phyloP scores from a whole-genome alignment of 2,797 vertebrate species.

The Scolopax rusticola region DNA sequence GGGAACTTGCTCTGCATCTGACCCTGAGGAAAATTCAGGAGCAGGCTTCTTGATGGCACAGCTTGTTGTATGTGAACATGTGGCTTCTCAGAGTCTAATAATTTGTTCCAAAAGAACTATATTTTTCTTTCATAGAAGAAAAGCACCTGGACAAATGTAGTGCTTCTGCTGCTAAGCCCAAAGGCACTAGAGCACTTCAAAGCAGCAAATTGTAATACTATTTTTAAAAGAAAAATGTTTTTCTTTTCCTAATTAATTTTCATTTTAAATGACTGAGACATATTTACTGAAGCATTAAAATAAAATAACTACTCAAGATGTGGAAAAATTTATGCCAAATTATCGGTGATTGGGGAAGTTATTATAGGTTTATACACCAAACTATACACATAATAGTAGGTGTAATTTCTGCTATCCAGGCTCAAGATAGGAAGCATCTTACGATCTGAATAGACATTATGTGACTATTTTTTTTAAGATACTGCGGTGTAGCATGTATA shows the following conservation, averaged over 20 bases:
- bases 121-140: slow-evolving; percentile 18
- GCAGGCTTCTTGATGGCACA: background rate
- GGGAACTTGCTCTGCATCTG: background rate
- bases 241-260: background rate
- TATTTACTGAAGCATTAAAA: slow-evolving; percentile 10
- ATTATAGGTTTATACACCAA: background rate
- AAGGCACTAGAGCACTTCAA: slow-evolving; percentile 27
- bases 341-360: background rate
- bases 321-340: background rate
- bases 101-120: background rate
- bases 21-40: background rate
- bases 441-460: background rate
- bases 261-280: background rate
- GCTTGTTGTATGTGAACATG: background rate
- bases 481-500: background rate
- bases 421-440: background rate
- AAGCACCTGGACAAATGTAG: background rate
- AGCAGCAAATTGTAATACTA: background rate
- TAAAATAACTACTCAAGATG: background rate
- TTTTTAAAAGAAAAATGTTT: background rate
- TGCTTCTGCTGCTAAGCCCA: background rate
- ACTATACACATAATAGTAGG: background rate
- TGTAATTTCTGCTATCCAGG: background rate
- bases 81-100: background rate
- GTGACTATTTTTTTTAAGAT: background rate